phyloP scores from a whole-genome alignment of 2,113 vertebrate species.

The Barnardius zonarius region DNA sequence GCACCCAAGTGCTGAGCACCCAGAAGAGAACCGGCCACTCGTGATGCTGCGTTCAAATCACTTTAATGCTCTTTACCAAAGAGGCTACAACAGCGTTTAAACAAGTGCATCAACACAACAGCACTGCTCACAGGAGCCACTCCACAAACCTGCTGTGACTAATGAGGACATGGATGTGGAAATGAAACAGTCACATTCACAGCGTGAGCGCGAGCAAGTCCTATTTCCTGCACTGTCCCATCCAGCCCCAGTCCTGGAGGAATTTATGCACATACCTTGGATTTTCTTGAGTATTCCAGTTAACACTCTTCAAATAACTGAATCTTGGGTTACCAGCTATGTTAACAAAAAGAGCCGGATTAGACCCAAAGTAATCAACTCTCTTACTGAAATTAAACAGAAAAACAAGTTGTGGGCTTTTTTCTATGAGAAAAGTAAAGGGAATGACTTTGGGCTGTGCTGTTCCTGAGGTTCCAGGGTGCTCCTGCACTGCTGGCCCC shows the following conservation, averaged over 20 bases:
- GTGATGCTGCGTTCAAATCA: neutral
- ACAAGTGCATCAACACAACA: neutral
- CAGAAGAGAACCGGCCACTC: neutral
- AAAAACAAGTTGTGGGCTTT: neutral
- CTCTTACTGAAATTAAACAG: neutral
- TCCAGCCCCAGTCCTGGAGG: neutral
- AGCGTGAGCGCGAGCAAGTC: neutral
- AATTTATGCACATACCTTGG: neutral
- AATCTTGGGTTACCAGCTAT: slow-evolving; percentile 8
- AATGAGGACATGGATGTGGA: neutral
- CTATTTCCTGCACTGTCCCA: neutral
- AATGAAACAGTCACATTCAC: neutral
- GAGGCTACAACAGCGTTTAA: neutral
- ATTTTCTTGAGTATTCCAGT: neutral
- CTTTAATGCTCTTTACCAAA: slow-evolving; percentile 17
- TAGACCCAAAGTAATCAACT: neutral
- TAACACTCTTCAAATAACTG: neutral
- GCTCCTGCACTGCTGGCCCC: neutral
- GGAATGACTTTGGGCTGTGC: neutral
- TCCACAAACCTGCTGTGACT: neutral
- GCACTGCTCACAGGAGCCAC: neutral
- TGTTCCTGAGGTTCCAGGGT: neutral
- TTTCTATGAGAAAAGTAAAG: slow-evolving; percentile 60
- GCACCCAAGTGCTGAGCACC: neutral
- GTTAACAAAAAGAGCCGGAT: neutral